Evolutionary conservation across 2,797 vertebrate species (phyloP).

Genomic region (Danio tinwini): DNA sequence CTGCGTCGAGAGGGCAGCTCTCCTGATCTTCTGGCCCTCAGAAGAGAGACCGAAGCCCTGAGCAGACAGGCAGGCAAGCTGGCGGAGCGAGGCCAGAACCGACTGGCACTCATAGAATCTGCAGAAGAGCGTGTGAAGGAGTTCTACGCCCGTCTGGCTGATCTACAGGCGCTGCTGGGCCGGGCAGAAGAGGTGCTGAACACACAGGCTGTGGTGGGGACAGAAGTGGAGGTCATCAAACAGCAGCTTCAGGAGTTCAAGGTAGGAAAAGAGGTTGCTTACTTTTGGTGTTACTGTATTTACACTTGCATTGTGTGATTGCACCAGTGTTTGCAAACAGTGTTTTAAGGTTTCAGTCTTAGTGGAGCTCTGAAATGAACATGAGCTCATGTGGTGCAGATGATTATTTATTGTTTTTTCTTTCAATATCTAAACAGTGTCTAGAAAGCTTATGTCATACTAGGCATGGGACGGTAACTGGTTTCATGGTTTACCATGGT

Average conservation of each 20-base stretch:
- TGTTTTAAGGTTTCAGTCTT: conserved; percentile 11
- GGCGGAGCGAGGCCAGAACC: conserved; percentile 84
- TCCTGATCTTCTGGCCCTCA: conserved; percentile 91
- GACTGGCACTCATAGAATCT: conserved; percentile 85
- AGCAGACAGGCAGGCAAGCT: conserved; percentile 90
- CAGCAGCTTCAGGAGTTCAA: conserved; percentile 95
- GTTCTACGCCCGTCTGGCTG: conserved; percentile 86
- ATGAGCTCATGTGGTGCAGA: conserved; percentile 1
- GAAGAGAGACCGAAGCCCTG: conserved; percentile 91
- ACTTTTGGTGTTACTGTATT: conserved; percentile 8
- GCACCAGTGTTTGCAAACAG: neutral
- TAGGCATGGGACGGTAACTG: no score
- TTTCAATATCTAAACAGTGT: conserved; percentile 9
- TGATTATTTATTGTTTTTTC: neutral
- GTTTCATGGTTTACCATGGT: no score
- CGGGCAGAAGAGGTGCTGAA: conserved; percentile 86
- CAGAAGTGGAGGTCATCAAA: conserved; percentile 93
- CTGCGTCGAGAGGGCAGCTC: conserved; percentile 91
- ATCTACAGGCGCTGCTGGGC: conserved; percentile 84
- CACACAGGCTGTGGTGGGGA: conserved; percentile 87
- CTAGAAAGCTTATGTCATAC: neutral
- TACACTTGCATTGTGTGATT: neutral
- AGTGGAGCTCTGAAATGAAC: neutral
- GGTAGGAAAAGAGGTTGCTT: conserved; percentile 76
- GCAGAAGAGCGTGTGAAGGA: conserved; percentile 84